A percentile compares a stretch with the other conserved stretches of the same genome.
Conservation (phyloP, 2,888 invertebrate species). For the Myopa testacea region DNA sequence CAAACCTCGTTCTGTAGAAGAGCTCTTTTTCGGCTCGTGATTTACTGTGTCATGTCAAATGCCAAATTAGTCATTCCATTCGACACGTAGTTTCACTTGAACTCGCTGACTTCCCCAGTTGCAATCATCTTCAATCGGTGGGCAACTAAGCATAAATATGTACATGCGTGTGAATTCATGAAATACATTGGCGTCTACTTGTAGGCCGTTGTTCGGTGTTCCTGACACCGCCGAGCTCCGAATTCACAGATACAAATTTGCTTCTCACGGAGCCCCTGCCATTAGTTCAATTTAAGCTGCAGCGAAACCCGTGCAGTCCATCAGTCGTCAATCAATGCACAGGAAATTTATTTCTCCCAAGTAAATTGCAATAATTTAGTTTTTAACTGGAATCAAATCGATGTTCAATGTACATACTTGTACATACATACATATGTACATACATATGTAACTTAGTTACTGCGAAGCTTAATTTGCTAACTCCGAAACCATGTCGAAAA, state of each 20-base stretch:
- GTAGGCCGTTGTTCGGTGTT: background rate
- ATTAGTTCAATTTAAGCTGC: constrained; percentile 37
- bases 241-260: constrained; percentile 9
- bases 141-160: constrained; percentile 1
- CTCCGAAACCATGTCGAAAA: background rate
- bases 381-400: constrained; percentile 34
- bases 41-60: no score
- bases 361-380: constrained; percentile 38
- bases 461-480: constrained; percentile 11
- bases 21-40: no score
- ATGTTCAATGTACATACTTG: constrained; percentile 19
- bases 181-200: background rate
- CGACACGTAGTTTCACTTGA: constrained; percentile 9
- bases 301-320: constrained; percentile 21
- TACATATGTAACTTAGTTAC: constrained; percentile 4
- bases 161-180: background rate
- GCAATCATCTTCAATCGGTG: constrained; percentile 7
- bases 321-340: constrained; percentile 23
- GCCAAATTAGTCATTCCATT: background rate
- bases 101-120: background rate
- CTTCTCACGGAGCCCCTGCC: constrained; percentile 35
- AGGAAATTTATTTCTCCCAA: constrained; percentile 20
- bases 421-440: background rate
- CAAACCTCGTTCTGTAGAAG: no score
- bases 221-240: constrained; percentile 2